These are phyloP conservation scores for Columba guinea DNA, from an alignment of 2,797 vertebrate species.

Conservation along the genomic window DNA sequence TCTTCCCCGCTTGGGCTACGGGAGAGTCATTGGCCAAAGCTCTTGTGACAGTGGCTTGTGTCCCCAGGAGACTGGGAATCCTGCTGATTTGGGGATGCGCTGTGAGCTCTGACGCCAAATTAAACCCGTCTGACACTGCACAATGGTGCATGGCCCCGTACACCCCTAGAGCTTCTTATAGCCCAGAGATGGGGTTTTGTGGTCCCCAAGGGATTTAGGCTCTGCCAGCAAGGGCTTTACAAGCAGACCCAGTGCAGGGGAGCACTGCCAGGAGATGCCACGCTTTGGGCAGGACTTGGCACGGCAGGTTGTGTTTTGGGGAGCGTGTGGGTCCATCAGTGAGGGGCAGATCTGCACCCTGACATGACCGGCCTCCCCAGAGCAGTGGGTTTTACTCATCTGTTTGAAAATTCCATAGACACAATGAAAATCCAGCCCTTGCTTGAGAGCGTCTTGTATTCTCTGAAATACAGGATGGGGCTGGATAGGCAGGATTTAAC, in stretches of 20 bases:
- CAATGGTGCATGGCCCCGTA: rapidly evolving
- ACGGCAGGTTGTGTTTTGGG: rapidly evolving
- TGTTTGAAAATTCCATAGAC: neutral
- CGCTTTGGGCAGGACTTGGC: rapidly evolving
- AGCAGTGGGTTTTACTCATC: neutral
- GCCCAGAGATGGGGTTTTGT: neutral
- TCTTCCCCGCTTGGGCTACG: rapidly evolving
- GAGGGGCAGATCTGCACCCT: neutral
- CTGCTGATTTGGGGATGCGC: rapidly evolving
- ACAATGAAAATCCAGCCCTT: neutral
- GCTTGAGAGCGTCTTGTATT: neutral
- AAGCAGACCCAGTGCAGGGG: rapidly evolving
- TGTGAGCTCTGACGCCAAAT: neutral
- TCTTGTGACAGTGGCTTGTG: neutral
- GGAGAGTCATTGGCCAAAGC: neutral
- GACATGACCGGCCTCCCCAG: rapidly evolving
- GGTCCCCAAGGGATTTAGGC: neutral
- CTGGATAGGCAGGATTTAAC: neutral
- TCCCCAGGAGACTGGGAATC: rapidly evolving
- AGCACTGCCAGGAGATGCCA: rapidly evolving
- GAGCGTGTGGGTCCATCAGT: rapidly evolving
- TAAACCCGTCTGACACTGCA: rapidly evolving
- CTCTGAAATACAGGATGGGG: neutral
- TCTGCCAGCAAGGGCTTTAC: neutral
- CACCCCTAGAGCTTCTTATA: neutral